Base-by-base conservation (phyloP, 2,797 vertebrate genomes). In the Trachops cirrhosus region DNA sequence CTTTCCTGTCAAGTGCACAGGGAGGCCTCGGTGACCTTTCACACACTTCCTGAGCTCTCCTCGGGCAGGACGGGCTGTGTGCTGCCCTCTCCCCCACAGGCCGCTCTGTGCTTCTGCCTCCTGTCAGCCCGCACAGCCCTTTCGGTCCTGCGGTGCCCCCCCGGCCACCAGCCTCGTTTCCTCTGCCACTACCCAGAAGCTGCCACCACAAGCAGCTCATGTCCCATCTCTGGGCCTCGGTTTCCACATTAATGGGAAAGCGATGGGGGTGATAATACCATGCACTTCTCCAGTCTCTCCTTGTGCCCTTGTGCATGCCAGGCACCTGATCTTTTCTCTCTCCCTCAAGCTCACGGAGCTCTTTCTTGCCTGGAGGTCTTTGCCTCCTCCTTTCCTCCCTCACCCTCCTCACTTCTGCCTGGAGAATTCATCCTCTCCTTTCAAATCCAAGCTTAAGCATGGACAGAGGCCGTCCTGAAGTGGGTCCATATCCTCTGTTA, bases 221-320 rank as follows among this genome's bases (percentile, higher is more conserved):
- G 1, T 22, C 24, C 19, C 48, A 29, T 91, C n/a, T 68, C 70
- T 9, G n/a, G 37, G 70, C 41, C 46, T 87, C 67, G 14, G 41
- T 68, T 79, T 62, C 85, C n/a, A 46, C 24, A 67, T n/a, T 5
- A 48, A 39, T 3, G 21, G 46, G 39, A 71, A 46, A 18, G 5
- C 0, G 32, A n/a, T 5, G 12, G n/a, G 26, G 46, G 3, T 37
- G 24, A 32, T 19, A n/a, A 59, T 1, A 6, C n/a, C 24, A 41
- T 2, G 18, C 6, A 21, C 29, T 41, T 82, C 62, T 57, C 44
- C 39, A 67, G 75, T 6, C 26, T 67, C 44, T 3, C 12, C 59
- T 29, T 8, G 24, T 4, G 2, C 32, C n/a, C 22, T 11, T 73
- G 15, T n/a, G 22, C 16, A 37, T 7, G 6, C 12, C 0, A 2